Percentiles rank a stretch among this genome's conserved stretches.
Conservation (phyloP, 2,797 vertebrate genomes). For the Carcharodon carcharias region DNA sequence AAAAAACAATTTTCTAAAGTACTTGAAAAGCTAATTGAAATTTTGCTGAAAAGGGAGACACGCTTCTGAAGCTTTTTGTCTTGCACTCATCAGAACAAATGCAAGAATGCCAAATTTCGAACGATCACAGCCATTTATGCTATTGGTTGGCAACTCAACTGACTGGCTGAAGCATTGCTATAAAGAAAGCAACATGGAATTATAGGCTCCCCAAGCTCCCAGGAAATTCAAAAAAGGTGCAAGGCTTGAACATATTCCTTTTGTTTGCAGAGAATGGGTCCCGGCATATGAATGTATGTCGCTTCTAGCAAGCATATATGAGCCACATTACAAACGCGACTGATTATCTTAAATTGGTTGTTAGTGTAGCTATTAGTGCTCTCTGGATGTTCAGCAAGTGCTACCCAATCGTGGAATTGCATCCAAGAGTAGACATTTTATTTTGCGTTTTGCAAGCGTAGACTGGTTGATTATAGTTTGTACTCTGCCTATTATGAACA, state of each 20-base stretch:
- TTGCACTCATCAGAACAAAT: neutral
- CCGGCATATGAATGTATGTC: neutral
- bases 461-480: too few species aligned
- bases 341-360: neutral
- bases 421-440: too few species aligned
- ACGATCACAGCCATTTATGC: neutral
- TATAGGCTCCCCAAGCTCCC: too few species aligned
- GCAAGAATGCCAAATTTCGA: neutral
- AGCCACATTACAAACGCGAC: neutral
- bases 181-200: too few species aligned
- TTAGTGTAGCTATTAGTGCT: neutral
- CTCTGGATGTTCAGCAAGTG: neutral
- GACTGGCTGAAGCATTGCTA: too few species aligned
- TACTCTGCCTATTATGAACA: neutral
- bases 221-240: too few species aligned
- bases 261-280: neutral
- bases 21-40: constrained; percentile 16
- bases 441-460: neutral
- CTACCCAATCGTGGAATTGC: too few species aligned
- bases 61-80: neutral
- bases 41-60: neutral
- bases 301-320: neutral
- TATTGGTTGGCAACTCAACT: too few species aligned
- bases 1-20: neutral
- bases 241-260: neutral